Base-by-base conservation (phyloP, 2,888 invertebrate species). In the Apamea epomidion region DNA sequence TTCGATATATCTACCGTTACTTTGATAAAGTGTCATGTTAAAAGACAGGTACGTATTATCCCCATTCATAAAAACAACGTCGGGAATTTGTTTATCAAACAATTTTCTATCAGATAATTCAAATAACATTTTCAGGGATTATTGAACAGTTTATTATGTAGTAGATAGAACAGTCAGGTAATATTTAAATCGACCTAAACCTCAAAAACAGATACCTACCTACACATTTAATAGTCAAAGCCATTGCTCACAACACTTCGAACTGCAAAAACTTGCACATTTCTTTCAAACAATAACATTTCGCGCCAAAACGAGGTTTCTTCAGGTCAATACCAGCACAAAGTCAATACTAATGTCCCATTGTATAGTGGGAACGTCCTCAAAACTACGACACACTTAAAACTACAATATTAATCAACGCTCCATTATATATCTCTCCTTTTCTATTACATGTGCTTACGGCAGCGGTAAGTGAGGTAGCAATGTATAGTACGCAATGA, bases 311-410 rank as follows among this genome's bases (percentile, higher is more conserved):
- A 79, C 73, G 83, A 79, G 88, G 88, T 85, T 78, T 83, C 80
- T 80, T 69, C 88, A 76, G 86, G 88, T 87, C 89, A 89, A 88
- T 82, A 88, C 80, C 77, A 85, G 81, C 77, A 80, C 84, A 76
- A 84, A 85, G 84, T 87, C 90, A 86, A 87, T 84, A 87, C 69
- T 88, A 89, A 88, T 87, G 86, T 80, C 68, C 86, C 78, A 89
- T 89, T 89, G 89, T 89, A 48, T 29, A 80, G 78, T 89, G 84
- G 80, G 84, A 88, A 81, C 45, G 75, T 83, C 81, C 82, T 80
- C 81, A 84, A 81, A 78, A 80, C 78, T 80, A 58, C 76, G 74
- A 76, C 74, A 81, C 62, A 80, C 71, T 76, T 51, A 32, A 29
- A n/a, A 10, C 70, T 67, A 84, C 37, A 67, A 51, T 76, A 51